Conservation (phyloP, 2,888 invertebrate genomes). For the Oscheius sp. region DNA sequence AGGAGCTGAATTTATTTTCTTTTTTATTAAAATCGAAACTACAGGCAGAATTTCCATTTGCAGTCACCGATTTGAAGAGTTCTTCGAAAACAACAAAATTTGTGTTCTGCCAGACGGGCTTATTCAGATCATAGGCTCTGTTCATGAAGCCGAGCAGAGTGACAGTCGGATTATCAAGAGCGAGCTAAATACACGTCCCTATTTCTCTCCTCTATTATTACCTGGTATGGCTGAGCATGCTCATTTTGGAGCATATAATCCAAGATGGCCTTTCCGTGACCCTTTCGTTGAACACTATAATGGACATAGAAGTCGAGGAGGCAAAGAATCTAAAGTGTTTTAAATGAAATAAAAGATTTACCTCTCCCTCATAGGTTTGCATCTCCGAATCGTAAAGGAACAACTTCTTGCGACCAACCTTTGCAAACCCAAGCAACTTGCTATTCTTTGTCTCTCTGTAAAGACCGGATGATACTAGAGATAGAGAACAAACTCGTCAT, state of each 20-base stretch:
- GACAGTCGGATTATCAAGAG: slow-evolving; percentile 89
- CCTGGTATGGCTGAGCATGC: slow-evolving; percentile 54
- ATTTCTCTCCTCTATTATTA: slow-evolving; percentile 14
- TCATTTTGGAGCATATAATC: slow-evolving; percentile 81
- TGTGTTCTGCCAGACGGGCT: slow-evolving; percentile 83
- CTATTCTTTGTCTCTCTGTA: slow-evolving; percentile 56
- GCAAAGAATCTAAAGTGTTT: slow-evolving; percentile 77
- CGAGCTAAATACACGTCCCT: slow-evolving; percentile 73
- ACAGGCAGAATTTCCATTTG: slow-evolving; percentile 1
- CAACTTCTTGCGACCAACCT: slow-evolving; percentile 87
- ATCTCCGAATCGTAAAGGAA: slow-evolving; percentile 76
- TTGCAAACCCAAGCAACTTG: slow-evolving; percentile 80
- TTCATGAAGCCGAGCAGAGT: slow-evolving; percentile 85
- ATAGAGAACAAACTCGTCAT: slow-evolving; percentile 50
- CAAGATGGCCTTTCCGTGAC: slow-evolving; percentile 84
- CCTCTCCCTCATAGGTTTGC: slow-evolving; percentile 74
- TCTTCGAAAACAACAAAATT: slow-evolving; percentile 87
- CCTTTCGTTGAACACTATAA: slow-evolving; percentile 84
- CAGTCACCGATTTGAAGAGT: slow-evolving; percentile 76
- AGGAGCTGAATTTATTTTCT: slow-evolving; percentile 31
- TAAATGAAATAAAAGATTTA: not conserved
- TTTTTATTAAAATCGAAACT: not conserved
- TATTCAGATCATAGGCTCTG: slow-evolving; percentile 81
- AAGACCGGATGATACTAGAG: not conserved
- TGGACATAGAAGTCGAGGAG: slow-evolving; percentile 91